Evolutionary conservation across 1,140 invertebrate species (phyloP).

Genomic region (Drosophila ercepeae): DNA sequence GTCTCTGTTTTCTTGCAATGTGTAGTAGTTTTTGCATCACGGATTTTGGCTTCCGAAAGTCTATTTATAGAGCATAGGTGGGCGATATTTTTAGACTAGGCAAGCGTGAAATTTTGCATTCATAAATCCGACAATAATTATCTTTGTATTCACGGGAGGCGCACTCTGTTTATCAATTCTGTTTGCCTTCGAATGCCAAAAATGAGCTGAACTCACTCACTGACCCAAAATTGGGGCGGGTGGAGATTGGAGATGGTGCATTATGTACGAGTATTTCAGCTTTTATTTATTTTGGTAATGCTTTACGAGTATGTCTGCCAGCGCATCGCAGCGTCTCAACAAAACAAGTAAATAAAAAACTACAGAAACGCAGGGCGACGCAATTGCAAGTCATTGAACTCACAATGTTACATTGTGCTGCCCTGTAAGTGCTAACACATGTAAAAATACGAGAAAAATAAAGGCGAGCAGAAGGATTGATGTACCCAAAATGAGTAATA

Average conservation of each 20-base stretch:
- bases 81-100: conserved; percentile 9
- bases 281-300: conserved; percentile 43
- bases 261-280: conserved; percentile 5
- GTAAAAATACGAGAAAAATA: conserved; percentile 30
- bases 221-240: conserved; percentile 41
- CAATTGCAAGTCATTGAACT: conserved; percentile 55
- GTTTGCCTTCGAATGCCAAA: conserved; percentile 15
- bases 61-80: conserved; percentile 32
- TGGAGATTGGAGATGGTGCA: neutral
- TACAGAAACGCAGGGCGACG: conserved; percentile 15
- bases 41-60: conserved; percentile 17
- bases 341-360: conserved; percentile 4
- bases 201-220: conserved; percentile 18
- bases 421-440: conserved; percentile 43
- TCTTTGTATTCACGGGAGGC: conserved; percentile 9
- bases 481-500: conserved; percentile 26
- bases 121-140: conserved; percentile 12
- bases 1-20: conserved; percentile 7
- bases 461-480: conserved; percentile 9
- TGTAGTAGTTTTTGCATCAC: conserved; percentile 37
- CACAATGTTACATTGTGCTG: conserved; percentile 37
- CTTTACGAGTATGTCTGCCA: conserved; percentile 41
- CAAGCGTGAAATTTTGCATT: conserved; percentile 22
- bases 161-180: conserved; percentile 9
- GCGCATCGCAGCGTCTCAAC: neutral